Conservation (phyloP, 2,797 vertebrate species). For the Neosilurus hyrtlii region DNA sequence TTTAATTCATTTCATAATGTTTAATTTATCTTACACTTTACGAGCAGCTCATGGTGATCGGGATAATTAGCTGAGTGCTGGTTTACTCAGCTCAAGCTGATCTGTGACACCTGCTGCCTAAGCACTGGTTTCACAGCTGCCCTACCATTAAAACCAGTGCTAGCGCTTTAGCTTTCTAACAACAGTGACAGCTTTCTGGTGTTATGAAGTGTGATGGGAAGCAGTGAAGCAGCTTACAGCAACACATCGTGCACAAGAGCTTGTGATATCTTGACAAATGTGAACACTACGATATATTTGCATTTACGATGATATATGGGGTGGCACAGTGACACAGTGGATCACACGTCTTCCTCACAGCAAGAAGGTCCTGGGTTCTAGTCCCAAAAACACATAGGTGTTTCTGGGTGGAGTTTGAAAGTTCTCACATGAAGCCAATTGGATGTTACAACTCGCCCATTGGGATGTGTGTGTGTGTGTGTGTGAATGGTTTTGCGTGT, state of each 20-base stretch:
- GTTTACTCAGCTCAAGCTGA: constrained; percentile 24
- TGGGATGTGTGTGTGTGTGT: no score
- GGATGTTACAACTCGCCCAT: no score
- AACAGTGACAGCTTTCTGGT: constrained; percentile 14
- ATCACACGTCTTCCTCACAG: no score
- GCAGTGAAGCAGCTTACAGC: background rate
- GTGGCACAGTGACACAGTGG: no score
- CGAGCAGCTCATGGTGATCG: constrained; percentile 29
- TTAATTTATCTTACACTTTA: constrained; percentile 38
- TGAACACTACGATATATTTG: background rate
- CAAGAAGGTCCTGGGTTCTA: no score
- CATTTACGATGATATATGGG: background rate
- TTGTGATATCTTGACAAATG: background rate
- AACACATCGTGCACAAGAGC: background rate
- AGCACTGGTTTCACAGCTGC: background rate
- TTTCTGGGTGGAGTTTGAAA: no score
- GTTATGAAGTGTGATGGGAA: background rate
- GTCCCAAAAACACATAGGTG: no score
- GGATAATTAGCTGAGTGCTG: constrained; percentile 43
- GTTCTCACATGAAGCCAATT: no score
- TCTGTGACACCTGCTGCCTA: constrained; percentile 28
- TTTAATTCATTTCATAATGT: constrained; percentile 10
- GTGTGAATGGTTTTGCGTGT: no score
- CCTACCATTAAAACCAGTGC: constrained; percentile 4
- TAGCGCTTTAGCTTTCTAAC: no score